phyloP scores from a whole-genome alignment of 2,888 invertebrate genomes.

The Microctonus aethiopoides region DNA sequence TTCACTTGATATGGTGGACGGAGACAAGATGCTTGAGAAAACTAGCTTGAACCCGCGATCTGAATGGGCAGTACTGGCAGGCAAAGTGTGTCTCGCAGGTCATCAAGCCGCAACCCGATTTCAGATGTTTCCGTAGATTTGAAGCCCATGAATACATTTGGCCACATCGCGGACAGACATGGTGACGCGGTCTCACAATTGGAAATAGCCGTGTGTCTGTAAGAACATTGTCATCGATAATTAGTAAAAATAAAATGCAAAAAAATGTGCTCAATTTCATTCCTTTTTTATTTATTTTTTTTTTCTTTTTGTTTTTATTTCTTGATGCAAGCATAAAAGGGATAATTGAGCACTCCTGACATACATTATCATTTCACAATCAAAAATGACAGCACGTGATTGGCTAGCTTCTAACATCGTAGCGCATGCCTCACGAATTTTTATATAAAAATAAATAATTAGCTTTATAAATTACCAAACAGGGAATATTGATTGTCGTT shows the following conservation, averaged over 20 bases:
- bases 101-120: slow-evolving; percentile 65
- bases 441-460: slow-evolving; percentile 23
- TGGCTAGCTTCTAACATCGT: slow-evolving; percentile 53
- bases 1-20: slow-evolving; percentile 65
- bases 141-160: slow-evolving; percentile 67
- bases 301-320: background rate
- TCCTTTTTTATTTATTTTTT: background rate
- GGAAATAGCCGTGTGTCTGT: slow-evolving; percentile 64
- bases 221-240: slow-evolving; percentile 45
- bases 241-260: slow-evolving; percentile 30
- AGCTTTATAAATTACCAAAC: slow-evolving; percentile 13
- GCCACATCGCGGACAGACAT: slow-evolving; percentile 65
- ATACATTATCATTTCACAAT: slow-evolving; percentile 18
- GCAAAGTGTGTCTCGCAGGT: slow-evolving; percentile 67
- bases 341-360: background rate
- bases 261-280: slow-evolving; percentile 22
- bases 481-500: background rate
- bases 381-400: slow-evolving; percentile 39
- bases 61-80: slow-evolving; percentile 67
- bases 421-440: slow-evolving; percentile 55
- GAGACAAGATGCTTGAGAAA: slow-evolving; percentile 64
- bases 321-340: background rate
- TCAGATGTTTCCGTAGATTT: slow-evolving; percentile 64
- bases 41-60: slow-evolving; percentile 65
- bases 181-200: slow-evolving; percentile 63